Conservation (phyloP, 1,140 invertebrate genomes). For the Spodoptera frugiperda region DNA sequence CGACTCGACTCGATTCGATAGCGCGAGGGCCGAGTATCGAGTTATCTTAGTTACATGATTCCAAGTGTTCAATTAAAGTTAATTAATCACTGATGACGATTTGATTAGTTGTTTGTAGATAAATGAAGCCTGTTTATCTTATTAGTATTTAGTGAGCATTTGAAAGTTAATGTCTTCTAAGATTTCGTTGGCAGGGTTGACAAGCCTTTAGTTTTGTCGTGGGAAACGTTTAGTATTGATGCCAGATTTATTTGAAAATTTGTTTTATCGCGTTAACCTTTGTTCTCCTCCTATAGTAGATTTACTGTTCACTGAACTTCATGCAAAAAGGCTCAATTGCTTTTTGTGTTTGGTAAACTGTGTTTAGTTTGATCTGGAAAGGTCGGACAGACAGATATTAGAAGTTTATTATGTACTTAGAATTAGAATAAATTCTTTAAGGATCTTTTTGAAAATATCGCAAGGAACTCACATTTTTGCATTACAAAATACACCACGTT, state of each 20-base stretch:
- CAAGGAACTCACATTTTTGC: no score
- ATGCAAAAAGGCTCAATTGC: no score
- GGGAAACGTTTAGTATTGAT: constrained; percentile 17
- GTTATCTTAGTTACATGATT: constrained; percentile 54
- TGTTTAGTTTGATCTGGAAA: no score
- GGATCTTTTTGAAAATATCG: no score
- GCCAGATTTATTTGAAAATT: constrained; percentile 26
- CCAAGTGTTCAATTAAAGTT: constrained; percentile 64
- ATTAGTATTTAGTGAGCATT: constrained; percentile 47
- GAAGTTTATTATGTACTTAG: no score
- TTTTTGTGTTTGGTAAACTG: no score
- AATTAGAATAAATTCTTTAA: no score
- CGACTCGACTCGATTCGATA: constrained; percentile 57
- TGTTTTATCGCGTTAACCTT: constrained; percentile 11
- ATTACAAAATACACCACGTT: no score
- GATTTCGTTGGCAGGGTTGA: constrained; percentile 31
- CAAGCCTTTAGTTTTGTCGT: constrained; percentile 14
- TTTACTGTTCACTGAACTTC: background rate
- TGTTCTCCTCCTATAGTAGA: background rate
- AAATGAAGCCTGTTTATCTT: constrained; percentile 44
- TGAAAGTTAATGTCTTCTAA: constrained; percentile 37
- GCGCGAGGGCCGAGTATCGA: constrained; percentile 46
- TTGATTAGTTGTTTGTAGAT: constrained; percentile 57
- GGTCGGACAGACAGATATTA: no score
- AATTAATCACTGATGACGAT: constrained; percentile 65